Base-by-base conservation (phyloP, 1,140 invertebrate genomes). In the Macrobrachium nipponense region DNA sequence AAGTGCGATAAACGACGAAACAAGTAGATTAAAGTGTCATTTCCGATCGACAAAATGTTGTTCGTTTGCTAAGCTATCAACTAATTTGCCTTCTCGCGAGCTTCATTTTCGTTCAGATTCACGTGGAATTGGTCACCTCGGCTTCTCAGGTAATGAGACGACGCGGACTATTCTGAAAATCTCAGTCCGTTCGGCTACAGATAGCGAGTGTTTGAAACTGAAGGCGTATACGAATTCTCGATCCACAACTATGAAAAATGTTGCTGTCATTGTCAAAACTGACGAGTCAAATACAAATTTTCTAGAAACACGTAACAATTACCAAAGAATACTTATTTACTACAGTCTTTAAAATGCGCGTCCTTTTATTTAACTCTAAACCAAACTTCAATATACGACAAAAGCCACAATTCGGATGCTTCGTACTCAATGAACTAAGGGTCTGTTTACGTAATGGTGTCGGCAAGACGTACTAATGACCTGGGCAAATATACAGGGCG, bases 401-500 rank as follows among this genome's bases (percentile, higher is more conserved):
- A 36, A 36, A 36, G 27, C 27, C 6, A 11, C n/a, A 51, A 44
- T 75, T 75, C 20, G 18, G 15, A n/a, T 51, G 72, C 27, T 51
- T 75, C 72, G 43, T 75, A 75, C 72, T 75, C 15, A 7, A 62
- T 27, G 51, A 60, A 80, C 66, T 20, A 80, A 80, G 51, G 61
- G 43, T 43, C 2, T 82, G 68, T 82, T 82, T 68, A 82, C 81
- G 61, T 72, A 12, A 70, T 82, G 81, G 76, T 82, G 81, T 72
- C 60, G 81, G 44, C 27, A 60, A 75, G 81, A 82, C 81, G 60
- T 82, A 75, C 68, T 82, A 82, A 82, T 82, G 81, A 82, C 72
- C 61, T 17, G 20, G 20, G 12, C 78, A 80, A 80, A 80, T 80
- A 64, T 62, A 36, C 27, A 36, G 27, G 27, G 27, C 1, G 27